phyloP scores from a whole-genome alignment of 2,113 vertebrate species.

The Leptocoma aspasia region DNA sequence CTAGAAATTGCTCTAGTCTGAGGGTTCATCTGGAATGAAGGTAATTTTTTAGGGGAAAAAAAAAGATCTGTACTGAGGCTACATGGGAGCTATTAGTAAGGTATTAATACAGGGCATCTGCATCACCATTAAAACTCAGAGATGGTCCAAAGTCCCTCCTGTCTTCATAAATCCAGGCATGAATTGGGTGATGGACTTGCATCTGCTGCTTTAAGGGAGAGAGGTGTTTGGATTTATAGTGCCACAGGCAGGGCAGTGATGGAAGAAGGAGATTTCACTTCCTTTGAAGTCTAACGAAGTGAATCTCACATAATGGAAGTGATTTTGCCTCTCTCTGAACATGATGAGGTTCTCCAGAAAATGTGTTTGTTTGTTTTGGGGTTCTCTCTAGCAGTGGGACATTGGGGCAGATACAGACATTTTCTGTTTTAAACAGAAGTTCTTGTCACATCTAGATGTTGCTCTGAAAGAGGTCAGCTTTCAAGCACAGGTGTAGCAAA shows the following conservation, averaged over 20 bases:
- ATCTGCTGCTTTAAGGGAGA: not conserved
- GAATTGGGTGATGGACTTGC: not conserved
- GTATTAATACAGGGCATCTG: not conserved
- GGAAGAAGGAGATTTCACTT: not conserved
- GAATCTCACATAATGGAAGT: not conserved
- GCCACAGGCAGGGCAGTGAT: not conserved
- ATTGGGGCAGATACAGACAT: not conserved
- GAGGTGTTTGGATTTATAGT: not conserved
- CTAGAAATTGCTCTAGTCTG: not conserved
- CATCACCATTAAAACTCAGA: not conserved
- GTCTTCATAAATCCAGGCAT: not conserved
- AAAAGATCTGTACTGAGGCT: not conserved
- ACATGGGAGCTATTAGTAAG: not conserved
- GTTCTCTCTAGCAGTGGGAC: not conserved
- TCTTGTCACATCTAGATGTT: not conserved
- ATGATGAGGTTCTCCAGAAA: not conserved
- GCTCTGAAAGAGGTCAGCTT: constrained; percentile 10
- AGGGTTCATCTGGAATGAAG: not conserved
- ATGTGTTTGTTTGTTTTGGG: not conserved
- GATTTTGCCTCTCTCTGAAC: not conserved
- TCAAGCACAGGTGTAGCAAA: not conserved
- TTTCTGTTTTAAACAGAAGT: not conserved
- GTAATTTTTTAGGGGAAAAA: not conserved
- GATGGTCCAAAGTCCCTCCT: not conserved
- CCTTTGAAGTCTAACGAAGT: constrained; percentile 1